These are phyloP conservation scores for Drepanosiphum platanoidis DNA, from an alignment of 2,888 invertebrate genomes.

Conservation along the genomic window DNA sequence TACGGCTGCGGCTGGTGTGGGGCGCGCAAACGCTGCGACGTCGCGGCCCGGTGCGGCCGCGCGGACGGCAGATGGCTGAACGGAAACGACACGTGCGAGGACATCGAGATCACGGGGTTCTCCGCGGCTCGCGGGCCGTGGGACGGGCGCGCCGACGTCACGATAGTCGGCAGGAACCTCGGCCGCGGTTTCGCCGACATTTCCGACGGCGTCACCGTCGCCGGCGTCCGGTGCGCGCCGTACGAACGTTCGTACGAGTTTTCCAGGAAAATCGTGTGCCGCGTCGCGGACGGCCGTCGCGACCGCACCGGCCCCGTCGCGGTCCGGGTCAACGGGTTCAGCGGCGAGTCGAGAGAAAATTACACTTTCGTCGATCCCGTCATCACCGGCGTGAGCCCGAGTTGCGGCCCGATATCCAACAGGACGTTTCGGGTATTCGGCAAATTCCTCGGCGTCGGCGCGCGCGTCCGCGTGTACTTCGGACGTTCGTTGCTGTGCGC, in stretches of 20 bases:
- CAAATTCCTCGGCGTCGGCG: constrained; percentile 93
- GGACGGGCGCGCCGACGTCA: constrained; percentile 96
- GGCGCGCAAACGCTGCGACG: constrained; percentile 89
- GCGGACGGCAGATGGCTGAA: constrained; percentile 81
- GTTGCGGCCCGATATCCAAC: constrained; percentile 91
- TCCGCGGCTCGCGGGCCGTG: constrained; percentile 90
- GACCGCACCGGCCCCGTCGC: constrained; percentile 87
- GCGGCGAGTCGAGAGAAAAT: constrained; percentile 85
- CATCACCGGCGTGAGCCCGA: constrained; percentile 85
- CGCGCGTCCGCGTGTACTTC: constrained; percentile 87
- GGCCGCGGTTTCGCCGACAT: constrained; percentile 94
- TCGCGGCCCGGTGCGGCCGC: constrained; percentile 86
- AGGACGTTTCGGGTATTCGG: constrained; percentile 92
- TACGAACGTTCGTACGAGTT: constrained; percentile 87
- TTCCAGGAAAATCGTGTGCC: constrained; percentile 90
- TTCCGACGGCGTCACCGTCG: constrained; percentile 85
- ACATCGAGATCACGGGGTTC: constrained; percentile 91
- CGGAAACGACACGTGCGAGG: constrained; percentile 91
- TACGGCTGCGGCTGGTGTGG: constrained; percentile 98
- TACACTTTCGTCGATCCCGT: constrained; percentile 91
- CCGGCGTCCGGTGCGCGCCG: constrained; percentile 91
- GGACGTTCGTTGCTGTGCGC: constrained; percentile 80
- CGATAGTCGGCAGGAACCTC: constrained; percentile 93
- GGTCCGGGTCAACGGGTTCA: constrained; percentile 89
- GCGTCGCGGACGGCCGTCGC: constrained; percentile 83